phyloP scores from a whole-genome alignment of 2,797 vertebrate species.

The Heliangelus exortis region DNA sequence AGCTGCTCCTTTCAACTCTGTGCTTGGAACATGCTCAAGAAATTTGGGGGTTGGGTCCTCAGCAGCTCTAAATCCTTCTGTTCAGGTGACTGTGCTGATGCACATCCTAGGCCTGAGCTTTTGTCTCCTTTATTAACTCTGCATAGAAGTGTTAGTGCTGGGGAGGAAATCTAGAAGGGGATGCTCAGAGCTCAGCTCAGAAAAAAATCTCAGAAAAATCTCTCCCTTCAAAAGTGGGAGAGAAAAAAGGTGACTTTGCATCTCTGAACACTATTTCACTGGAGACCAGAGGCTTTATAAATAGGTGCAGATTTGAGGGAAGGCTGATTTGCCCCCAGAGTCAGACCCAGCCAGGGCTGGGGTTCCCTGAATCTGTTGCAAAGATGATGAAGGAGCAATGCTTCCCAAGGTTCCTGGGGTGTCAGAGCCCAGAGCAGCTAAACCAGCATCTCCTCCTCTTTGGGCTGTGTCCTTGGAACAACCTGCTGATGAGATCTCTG shows the following conservation, averaged over 20 bases:
- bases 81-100: background rate
- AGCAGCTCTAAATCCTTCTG: background rate
- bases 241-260: background rate
- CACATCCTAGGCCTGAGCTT: background rate
- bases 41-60: background rate
- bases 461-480: background rate
- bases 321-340: background rate
- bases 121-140: background rate
- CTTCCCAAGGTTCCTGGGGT: rapidly evolving
- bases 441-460: rapidly evolving
- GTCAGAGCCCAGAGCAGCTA: background rate
- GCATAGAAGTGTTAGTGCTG: rapidly evolving
- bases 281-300: background rate
- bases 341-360: background rate
- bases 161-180: background rate
- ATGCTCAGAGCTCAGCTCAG: background rate
- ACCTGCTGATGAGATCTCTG: background rate
- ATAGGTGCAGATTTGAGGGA: background rate
- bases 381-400: rapidly evolving
- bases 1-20: background rate
- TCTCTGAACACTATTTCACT: background rate
- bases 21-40: background rate
- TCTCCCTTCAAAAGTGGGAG: background rate
- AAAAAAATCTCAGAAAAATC: too few relatives aligned
- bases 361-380: background rate